Evolutionary conservation across 2,113 vertebrate species (phyloP).

Genomic region (Lophura nycthemera): DNA sequence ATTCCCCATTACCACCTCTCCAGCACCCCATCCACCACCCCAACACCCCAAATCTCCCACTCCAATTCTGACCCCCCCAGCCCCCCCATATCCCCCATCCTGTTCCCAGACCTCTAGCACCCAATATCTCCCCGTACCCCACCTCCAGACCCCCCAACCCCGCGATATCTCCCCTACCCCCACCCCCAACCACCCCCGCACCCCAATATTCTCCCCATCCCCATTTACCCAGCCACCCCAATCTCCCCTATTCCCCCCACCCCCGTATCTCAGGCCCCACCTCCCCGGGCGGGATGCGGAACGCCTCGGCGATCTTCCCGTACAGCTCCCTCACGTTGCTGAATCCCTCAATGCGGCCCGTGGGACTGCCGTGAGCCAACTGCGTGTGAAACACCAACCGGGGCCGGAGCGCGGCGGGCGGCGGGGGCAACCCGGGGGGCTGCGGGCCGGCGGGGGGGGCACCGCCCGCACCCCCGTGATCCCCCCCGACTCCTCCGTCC

Average conservation of each 20-base stretch:
- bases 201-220: no score
- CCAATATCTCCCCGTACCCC: no score
- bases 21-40: no score
- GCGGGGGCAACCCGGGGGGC: constrained; percentile 43
- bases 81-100: not conserved
- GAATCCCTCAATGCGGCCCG: constrained; percentile 93
- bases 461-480: constrained; percentile 51
- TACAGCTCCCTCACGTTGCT: constrained; percentile 98
- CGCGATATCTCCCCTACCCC: no score
- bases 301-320: constrained; percentile 94
- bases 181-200: no score
- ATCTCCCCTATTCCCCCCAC: not conserved
- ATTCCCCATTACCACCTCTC: no score
- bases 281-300: constrained; percentile 86
- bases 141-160: no score
- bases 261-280: not conserved
- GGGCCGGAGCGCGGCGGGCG: constrained; percentile 70
- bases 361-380: constrained; percentile 95
- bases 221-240: no score
- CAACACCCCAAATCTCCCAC: no score
- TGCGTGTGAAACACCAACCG: constrained; percentile 94
- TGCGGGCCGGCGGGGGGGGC: constrained; percentile 24
- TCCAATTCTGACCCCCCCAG: no score
- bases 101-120: no score
- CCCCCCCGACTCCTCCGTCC: constrained; percentile 60